Evolutionary conservation across 1,140 invertebrate genomes (phyloP).

Genomic region (Rhagoletis pomonella): DNA sequence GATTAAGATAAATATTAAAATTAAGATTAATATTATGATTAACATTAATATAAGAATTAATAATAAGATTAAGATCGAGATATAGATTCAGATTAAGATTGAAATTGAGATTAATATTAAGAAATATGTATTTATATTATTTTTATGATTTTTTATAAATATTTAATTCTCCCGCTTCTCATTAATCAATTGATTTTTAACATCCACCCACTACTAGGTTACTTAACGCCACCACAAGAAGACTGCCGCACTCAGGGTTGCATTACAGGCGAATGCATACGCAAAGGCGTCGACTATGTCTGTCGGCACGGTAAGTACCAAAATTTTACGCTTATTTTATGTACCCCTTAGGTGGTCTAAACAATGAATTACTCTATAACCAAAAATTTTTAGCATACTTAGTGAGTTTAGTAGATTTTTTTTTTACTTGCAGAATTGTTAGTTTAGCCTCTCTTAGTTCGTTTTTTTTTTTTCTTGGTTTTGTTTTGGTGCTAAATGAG

Average conservation of each 20-base stretch:
- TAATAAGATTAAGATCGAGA: too few relatives aligned
- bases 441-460: constrained; percentile 14
- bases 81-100: too few relatives aligned
- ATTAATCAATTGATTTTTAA: not conserved
- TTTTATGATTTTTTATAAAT: not conserved
- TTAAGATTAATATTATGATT: too few relatives aligned
- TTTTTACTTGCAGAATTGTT: constrained; percentile 32
- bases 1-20: too few relatives aligned
- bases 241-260: constrained; percentile 90
- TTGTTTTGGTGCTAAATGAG: constrained; percentile 33
- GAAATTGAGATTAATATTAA: too few relatives aligned
- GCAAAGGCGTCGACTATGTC: constrained; percentile 85
- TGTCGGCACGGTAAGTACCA: constrained; percentile 86
- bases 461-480: not conserved
- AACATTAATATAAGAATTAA: too few relatives aligned
- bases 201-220: constrained; percentile 59
- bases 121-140: not conserved
- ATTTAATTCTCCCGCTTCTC: not conserved
- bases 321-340: constrained; percentile 61
- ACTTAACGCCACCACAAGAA: constrained; percentile 75
- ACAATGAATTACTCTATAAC: constrained; percentile 41
- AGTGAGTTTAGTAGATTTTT: constrained; percentile 39
- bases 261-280: constrained; percentile 87
- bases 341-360: constrained; percentile 64
- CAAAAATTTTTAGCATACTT: constrained; percentile 54